Percentiles rank a stretch among this genome's conserved stretches.
These are phyloP conservation scores for Champsocephalus gunnari DNA, from an alignment of 2,797 vertebrate genomes.

Conservation along the genomic window DNA sequence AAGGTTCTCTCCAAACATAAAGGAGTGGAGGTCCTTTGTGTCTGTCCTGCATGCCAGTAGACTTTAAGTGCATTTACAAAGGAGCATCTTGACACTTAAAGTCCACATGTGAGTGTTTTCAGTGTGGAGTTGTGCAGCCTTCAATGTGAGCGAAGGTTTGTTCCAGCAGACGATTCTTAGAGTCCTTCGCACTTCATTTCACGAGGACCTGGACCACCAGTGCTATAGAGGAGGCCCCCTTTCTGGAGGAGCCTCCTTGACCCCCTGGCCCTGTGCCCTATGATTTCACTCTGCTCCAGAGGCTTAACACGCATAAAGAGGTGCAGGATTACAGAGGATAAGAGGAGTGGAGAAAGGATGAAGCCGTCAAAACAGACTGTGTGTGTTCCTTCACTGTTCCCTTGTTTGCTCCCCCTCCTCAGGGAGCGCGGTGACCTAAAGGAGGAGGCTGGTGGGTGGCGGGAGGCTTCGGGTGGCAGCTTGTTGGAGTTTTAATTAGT, in stretches of 20 bases:
- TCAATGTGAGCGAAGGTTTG: conserved; percentile 40
- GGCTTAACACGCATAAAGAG: conserved; percentile 74
- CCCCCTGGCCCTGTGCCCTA: conserved; percentile 64
- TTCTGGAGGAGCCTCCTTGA: conserved; percentile 67
- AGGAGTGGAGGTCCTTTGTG: too few relatives aligned
- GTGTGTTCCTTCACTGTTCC: conserved; percentile 73
- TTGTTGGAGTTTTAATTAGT: conserved; percentile 97
- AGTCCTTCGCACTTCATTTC: conserved; percentile 40
- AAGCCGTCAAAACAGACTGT: conserved; percentile 75
- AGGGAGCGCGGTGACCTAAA: conserved; percentile 80
- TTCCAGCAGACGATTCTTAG: conserved; percentile 62
- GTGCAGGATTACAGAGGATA: conserved; percentile 89
- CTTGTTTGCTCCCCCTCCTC: conserved; percentile 76
- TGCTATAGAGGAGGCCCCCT: conserved; percentile 32
- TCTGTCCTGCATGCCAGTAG: too few relatives aligned
- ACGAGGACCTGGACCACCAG: conserved; percentile 47
- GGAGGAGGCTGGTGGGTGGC: conserved; percentile 82
- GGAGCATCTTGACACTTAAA: too few relatives aligned
- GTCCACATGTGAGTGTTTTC: neutral
- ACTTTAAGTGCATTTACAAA: too few relatives aligned
- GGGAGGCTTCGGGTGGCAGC: conserved; percentile 88
- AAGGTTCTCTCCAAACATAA: too few relatives aligned
- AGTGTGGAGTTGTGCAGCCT: conserved; percentile 43
- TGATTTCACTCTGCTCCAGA: conserved; percentile 59
- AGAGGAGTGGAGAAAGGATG: conserved; percentile 86